phyloP scores from a whole-genome alignment of 2,113 vertebrate species.

The Pimephales promelas region DNA sequence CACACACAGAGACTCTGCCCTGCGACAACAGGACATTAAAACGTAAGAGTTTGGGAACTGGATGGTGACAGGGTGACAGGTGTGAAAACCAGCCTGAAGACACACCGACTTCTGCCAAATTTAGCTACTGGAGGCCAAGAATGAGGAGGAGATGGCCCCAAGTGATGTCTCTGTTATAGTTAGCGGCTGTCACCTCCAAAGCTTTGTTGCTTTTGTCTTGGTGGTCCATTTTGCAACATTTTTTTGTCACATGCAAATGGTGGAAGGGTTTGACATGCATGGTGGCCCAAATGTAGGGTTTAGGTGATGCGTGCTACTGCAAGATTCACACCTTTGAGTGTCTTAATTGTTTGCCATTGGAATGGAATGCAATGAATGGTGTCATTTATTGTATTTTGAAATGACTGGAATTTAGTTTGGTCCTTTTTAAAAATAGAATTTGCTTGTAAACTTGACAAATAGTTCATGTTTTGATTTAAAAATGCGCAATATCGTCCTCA shows the following conservation, averaged over 20 bases:
- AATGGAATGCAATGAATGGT: constrained; percentile 35
- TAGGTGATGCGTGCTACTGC: constrained; percentile 18
- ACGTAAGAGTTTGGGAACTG: constrained; percentile 59
- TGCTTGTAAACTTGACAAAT: background rate
- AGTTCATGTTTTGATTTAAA: background rate
- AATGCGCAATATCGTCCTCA: background rate
- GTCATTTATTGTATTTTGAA: constrained; percentile 13
- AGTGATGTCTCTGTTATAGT: constrained; percentile 50
- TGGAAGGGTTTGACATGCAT: constrained; percentile 39
- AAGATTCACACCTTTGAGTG: constrained; percentile 28
- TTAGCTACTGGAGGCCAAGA: constrained; percentile 45
- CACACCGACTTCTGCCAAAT: constrained; percentile 49
- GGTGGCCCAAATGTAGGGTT: constrained; percentile 56
- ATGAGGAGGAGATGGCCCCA: constrained; percentile 28
- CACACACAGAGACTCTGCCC: constrained; percentile 65
- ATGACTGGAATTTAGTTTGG: background rate
- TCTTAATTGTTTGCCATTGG: background rate
- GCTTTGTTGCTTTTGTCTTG: constrained; percentile 63
- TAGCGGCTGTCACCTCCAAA: constrained; percentile 46
- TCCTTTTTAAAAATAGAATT: background rate
- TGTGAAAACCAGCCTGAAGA: constrained; percentile 61
- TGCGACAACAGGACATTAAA: constrained; percentile 61
- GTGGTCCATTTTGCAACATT: constrained; percentile 80
- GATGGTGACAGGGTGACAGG: constrained; percentile 67
- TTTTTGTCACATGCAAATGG: constrained; percentile 70